Conservation (phyloP, 2,888 invertebrate species). For the Phrixothrix hirtus region DNA sequence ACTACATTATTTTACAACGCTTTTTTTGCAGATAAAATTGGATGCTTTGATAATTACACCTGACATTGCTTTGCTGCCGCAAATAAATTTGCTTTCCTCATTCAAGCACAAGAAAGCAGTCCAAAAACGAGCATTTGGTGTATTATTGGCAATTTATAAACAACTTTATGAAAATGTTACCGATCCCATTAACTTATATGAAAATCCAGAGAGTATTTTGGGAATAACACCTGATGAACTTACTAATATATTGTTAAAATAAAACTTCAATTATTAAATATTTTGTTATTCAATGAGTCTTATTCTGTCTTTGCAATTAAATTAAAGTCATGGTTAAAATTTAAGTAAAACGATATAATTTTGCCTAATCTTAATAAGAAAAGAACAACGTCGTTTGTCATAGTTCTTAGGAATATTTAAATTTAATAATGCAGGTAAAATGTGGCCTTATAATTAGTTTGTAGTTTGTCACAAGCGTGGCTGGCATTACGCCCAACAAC, state of each 20-base stretch:
- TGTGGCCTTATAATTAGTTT: too few relatives aligned
- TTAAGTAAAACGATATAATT: neutral
- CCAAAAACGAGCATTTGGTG: conserved; percentile 80
- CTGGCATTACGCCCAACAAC: too few relatives aligned
- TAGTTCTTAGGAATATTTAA: neutral
- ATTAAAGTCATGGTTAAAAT: neutral
- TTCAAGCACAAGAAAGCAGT: conserved; percentile 73
- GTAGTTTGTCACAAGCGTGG: too few relatives aligned
- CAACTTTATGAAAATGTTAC: conserved; percentile 82
- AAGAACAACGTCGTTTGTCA: neutral
- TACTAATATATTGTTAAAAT: conserved; percentile 55
- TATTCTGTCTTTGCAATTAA: too few relatives aligned
- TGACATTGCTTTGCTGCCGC: conserved; percentile 81
- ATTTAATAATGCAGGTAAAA: neutral
- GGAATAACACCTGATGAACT: conserved; percentile 78
- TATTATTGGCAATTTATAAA: conserved; percentile 85
- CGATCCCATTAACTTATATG: conserved; percentile 77
- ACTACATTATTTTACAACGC: too few relatives aligned
- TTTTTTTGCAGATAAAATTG: conserved; percentile 72
- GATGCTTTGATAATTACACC: conserved; percentile 85
- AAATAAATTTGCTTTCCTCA: conserved; percentile 83
- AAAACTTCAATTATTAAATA: too few relatives aligned
- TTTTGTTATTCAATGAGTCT: too few relatives aligned
- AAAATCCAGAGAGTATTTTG: conserved; percentile 72
- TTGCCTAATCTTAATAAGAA: neutral